Evolutionary conservation across 2,113 vertebrate species (phyloP), one percentile per base, ranked within the genome.

Genomic region (Cepphus grylle): DNA sequence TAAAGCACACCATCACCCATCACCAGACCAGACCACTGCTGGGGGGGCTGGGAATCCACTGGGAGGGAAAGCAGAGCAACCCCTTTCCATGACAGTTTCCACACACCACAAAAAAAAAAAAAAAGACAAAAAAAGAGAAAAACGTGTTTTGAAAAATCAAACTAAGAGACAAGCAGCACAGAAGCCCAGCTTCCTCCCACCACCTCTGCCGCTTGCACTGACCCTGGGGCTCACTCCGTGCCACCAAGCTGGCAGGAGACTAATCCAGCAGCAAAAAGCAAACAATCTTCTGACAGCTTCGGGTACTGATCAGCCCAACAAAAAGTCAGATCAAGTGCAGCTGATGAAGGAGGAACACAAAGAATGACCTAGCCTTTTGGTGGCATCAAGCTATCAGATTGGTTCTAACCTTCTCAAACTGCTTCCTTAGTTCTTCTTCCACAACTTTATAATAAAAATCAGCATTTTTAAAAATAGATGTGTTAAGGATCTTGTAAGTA

Each of bases 1-100:
- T 11, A 20, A 83, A 43, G 49, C 53, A 86, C n/a, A 27, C 0
- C 0, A 63, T 30, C 47, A 59, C 26, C 0, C 0, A 63, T 30
- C 47, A 59, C 26, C 38, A 62, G 36, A 38, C 34, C 19, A 12
- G 36, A 25, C 53, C 62, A 5, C 74, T 52, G 47, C 56, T 50
- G 36, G 19, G 26, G 25, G 27, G 3, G 29, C 23, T 34, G 30
- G 14, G 42, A 40, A 67, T 32, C 15, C 59, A 19, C 56, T 16
- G 3, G 1, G 8, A 70, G 14, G 21, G 61, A 81, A 55, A 88
- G 70, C 42, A 50, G 23, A 73, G 56, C 10, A 14, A 42, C 1
- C 4, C 47, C 21, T 6, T 52, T 12, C 23, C 13, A 29, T 12
- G 43, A 14, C n/a, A 13, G 5, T 27, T 85, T 30, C 52, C 22